Evolutionary conservation across 2,113 vertebrate genomes (phyloP), one percentile per base, ranked within the genome.

Genomic region (Stegastes partitus): DNA sequence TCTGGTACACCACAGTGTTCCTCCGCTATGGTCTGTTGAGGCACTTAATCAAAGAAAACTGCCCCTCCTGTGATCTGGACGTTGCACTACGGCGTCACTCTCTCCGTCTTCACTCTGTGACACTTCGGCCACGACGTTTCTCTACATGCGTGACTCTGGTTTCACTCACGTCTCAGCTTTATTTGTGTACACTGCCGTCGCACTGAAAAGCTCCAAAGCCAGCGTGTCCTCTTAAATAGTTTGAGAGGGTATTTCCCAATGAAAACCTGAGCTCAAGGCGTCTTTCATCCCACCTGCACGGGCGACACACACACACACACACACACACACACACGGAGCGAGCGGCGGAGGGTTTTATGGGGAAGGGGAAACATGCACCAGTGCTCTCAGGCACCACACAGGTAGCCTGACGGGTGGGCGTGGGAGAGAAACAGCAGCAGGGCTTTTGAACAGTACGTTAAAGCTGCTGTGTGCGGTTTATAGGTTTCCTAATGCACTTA

Each of bases 211-310:
- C 16, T 3, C 0, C 5, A 47, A 62, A 74, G 22, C 12, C 18
- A 31, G 47, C 1, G 3, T 56, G 39, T 49, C 37, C 14, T 54
- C 28, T 64, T n/a, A 37, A 18, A 72, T 11, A 9, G 18, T 42
- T 57, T 21, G 37, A 64, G 1, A 39, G 82, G 83, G 88, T 65
- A 50, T 90, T 90, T 86, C 81, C 89, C 63, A 10, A 39, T 9
- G 25, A 31, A 4, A 56, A 26, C 42, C 23, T 1, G 21, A 65
- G 47, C 47, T 22, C 28, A 54, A 16, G 22, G 11, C 18, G 44
- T 26, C 49, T 72, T 72, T 80, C 28, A 81, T 76, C 76, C 39
- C 79, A 80, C 76, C 79, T 64, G 75, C 65, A 25, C 10, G 4
- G n/a, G n/a, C 14, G 59, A 49, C 15, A 25, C 28, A 75, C 63